phyloP scores from a whole-genome alignment of 2,113 vertebrate genomes.

The Eulacestoma nigropectus region DNA sequence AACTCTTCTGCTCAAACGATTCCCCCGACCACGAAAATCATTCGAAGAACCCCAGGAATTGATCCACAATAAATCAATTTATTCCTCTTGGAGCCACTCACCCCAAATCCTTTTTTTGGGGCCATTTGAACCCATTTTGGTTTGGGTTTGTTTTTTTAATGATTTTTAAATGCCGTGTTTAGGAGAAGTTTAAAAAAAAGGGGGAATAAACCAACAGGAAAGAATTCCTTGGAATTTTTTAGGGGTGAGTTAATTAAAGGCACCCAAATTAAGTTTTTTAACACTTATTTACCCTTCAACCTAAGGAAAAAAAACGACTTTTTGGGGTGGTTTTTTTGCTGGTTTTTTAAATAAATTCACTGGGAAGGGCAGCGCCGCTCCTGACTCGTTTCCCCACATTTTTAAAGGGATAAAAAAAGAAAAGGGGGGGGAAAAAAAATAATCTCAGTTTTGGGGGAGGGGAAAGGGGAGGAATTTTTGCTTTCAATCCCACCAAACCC shows the following conservation, averaged over 20 bases:
- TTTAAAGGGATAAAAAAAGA: neutral
- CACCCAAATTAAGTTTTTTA: too few relatives aligned
- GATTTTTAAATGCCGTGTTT: fast-evolving
- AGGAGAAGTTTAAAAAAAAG: neutral
- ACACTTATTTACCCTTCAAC: neutral
- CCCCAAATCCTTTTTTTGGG: fast-evolving
- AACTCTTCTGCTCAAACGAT: too few relatives aligned
- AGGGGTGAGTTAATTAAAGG: neutral
- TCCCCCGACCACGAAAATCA: too few relatives aligned
- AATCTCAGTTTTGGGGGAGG: too few relatives aligned
- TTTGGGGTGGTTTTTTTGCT: too few relatives aligned
- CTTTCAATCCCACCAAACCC: neutral
- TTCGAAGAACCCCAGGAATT: neutral
- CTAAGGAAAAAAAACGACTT: neutral
- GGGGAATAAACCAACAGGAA: neutral
- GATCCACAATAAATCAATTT: neutral
- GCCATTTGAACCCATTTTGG: too few relatives aligned
- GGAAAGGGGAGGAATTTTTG: neutral
- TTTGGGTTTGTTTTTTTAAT: neutral
- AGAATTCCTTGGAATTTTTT: neutral
- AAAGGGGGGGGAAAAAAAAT: neutral
- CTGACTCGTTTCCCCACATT: neutral
- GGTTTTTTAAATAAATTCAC: neutral
- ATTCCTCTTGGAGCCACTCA: neutral
- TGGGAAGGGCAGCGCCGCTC: neutral